Percentiles rank a stretch among this genome's conserved stretches.
Conservation (phyloP, 2,113 vertebrate species). For the Channa argus region DNA sequence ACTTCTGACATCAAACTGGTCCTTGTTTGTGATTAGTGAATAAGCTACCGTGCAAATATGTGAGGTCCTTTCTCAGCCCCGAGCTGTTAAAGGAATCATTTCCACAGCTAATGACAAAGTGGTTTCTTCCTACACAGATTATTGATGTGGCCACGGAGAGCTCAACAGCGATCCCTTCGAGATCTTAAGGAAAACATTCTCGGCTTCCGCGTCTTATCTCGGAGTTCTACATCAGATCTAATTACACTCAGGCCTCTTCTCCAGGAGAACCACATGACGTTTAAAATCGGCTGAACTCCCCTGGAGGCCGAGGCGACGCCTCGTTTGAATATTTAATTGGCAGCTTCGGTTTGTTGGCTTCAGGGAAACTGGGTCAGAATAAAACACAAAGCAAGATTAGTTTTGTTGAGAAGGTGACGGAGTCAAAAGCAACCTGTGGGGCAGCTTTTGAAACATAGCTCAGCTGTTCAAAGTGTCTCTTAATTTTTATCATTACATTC, state of each 20-base stretch:
- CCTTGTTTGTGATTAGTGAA: neutral
- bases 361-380: slow-evolving; percentile 34
- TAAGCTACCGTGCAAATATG: no score
- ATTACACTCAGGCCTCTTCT: slow-evolving; percentile 56
- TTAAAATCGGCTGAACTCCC: slow-evolving; percentile 47
- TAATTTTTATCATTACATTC: no score
- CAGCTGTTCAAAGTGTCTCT: no score
- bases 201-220: slow-evolving; percentile 41
- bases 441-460: no score
- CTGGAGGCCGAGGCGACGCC: slow-evolving; percentile 29
- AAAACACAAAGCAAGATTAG: neutral
- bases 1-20: neutral
- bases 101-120: neutral
- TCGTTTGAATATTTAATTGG: slow-evolving; percentile 42
- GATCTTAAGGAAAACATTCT: slow-evolving; percentile 67
- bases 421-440: no score
- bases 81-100: neutral
- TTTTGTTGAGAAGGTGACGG: neutral
- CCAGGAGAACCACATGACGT: slow-evolving; percentile 16
- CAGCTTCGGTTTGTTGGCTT: slow-evolving; percentile 11
- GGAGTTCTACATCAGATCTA: slow-evolving; percentile 50
- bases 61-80: no score
- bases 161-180: slow-evolving; percentile 26
- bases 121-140: slow-evolving; percentile 36
- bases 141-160: slow-evolving; percentile 55